Conservation (phyloP, 2,888 invertebrate species). For the Pachydiplax longipennis region DNA sequence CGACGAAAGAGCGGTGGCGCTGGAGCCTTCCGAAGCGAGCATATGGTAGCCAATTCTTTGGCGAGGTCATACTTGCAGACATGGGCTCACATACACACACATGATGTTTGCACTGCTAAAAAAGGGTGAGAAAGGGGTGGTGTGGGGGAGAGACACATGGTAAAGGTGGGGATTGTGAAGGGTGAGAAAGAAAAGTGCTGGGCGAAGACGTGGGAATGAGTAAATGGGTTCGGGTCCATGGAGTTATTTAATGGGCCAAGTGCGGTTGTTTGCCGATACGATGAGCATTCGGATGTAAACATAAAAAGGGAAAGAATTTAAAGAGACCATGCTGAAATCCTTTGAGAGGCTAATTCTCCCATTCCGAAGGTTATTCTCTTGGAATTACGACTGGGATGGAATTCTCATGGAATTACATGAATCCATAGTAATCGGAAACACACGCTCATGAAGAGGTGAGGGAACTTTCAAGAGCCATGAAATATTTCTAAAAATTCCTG, state of each 20-base stretch:
- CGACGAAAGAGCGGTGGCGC: background rate
- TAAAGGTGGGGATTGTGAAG: background rate
- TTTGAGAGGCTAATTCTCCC: no score
- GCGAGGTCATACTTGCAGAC: background rate
- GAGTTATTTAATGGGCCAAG: background rate
- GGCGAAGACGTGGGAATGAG: background rate
- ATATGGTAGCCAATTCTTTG: background rate
- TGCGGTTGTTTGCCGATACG: background rate
- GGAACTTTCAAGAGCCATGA: no score
- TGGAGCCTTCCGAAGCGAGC: background rate
- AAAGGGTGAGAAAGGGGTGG: background rate
- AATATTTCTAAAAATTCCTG: no score
- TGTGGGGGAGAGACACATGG: background rate
- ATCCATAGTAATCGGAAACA: no score
- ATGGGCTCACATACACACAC: background rate
- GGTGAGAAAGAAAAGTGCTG: background rate
- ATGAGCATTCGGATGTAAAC: no score
- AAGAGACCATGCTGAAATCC: no score
- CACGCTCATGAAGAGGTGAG: no score
- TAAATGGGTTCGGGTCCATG: background rate
- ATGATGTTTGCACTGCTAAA: background rate
- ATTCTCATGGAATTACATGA: no score
- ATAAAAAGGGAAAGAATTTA: no score
- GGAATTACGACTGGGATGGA: no score
- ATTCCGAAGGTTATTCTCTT: no score